A percentile compares a stretch with the other conserved stretches of the same genome.
Evolutionary conservation across 2,797 vertebrate genomes (phyloP).

Genomic region (Apodemus agrarius): DNA sequence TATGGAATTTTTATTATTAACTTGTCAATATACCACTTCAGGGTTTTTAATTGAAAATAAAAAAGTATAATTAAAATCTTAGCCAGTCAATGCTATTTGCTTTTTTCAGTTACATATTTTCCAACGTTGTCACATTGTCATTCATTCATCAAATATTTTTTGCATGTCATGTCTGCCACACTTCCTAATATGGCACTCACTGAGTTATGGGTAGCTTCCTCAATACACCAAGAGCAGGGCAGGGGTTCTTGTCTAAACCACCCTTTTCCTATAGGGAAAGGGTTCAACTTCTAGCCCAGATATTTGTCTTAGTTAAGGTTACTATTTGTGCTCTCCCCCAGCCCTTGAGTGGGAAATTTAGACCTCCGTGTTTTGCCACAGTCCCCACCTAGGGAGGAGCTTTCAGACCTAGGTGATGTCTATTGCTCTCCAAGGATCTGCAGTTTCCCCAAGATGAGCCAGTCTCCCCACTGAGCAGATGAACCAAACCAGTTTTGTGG

Average conservation of each 20-base stretch:
- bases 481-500: no score
- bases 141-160: slow-evolving; percentile 24
- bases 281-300: not conserved
- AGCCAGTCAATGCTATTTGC: not conserved
- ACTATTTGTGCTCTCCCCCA: not conserved
- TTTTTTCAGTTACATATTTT: slow-evolving; percentile 40
- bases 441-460: no score
- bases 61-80: slow-evolving; percentile 18
- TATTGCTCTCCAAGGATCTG: no score
- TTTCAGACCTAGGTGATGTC: no score
- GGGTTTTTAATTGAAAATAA: slow-evolving; percentile 36
- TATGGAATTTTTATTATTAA: slow-evolving; percentile 25
- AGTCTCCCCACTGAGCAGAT: no score
- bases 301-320: not conserved
- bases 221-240: not conserved
- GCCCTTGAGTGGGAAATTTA: no score
- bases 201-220: not conserved
- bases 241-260: not conserved
- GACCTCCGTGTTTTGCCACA: no score
- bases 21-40: slow-evolving; percentile 17
- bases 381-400: no score
- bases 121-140: not conserved
- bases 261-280: not conserved
- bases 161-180: not conserved
- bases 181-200: not conserved